These are phyloP conservation scores for Paramormyrops kingsleyae DNA, from an alignment of 2,113 vertebrate genomes.

Conservation along the genomic window DNA sequence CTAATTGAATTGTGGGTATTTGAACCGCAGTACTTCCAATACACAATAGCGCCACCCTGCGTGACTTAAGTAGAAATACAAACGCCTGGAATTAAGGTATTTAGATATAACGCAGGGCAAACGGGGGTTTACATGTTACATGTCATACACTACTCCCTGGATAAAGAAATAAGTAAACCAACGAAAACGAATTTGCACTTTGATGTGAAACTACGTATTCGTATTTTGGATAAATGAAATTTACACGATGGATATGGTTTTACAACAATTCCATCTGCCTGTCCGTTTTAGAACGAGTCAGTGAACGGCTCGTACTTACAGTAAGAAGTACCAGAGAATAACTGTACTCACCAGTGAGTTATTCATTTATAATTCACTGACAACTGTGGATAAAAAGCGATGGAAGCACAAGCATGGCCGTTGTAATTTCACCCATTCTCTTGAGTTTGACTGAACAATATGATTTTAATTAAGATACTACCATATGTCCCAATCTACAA, in stretches of 20 bases:
- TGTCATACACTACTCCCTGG: neutral
- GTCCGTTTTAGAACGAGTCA: neutral
- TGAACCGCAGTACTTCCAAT: neutral
- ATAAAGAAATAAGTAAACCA: neutral
- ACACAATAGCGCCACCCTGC: neutral
- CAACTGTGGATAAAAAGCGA: neutral
- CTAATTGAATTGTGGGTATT: constrained; percentile 46
- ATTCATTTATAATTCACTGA: neutral
- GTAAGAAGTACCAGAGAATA: neutral
- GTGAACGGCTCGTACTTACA: neutral
- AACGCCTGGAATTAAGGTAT: neutral
- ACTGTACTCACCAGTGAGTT: neutral
- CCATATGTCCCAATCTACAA: neutral
- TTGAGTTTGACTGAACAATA: neutral
- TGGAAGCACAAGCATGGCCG: neutral
- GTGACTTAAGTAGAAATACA: neutral
- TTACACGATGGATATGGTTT: neutral
- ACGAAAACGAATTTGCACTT: too few species aligned
- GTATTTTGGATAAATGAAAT: neutral
- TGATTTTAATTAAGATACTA: neutral
- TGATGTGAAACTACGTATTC: neutral
- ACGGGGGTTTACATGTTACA: neutral
- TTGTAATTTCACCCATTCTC: neutral
- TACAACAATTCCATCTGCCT: neutral
- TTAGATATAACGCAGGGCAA: neutral